Evolutionary conservation across 2,888 invertebrate genomes (phyloP).

Genomic region (Aphidius colemani): DNA sequence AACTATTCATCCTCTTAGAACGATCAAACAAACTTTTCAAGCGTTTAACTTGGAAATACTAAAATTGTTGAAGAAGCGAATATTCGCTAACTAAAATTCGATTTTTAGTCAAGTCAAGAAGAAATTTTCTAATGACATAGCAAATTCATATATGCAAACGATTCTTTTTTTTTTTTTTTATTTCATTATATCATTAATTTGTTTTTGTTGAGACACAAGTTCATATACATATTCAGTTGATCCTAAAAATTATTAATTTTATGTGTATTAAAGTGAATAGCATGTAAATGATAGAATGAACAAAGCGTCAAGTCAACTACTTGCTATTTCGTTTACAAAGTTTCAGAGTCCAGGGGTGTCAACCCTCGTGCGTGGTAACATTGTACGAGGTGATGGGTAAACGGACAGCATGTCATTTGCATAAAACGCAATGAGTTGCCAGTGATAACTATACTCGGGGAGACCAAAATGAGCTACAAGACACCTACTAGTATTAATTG

Average conservation of each 20-base stretch:
- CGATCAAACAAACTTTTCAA: constrained; percentile 44
- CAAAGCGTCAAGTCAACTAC: constrained; percentile 17
- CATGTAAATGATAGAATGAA: too few species aligned
- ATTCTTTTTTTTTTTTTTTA: not conserved
- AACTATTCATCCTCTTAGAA: constrained; percentile 48
- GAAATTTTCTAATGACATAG: constrained; percentile 6
- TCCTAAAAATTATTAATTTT: not conserved
- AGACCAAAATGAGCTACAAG: constrained; percentile 51
- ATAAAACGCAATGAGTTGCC: constrained; percentile 43
- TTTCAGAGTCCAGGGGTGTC: constrained; percentile 16
- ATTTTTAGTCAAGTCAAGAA: not conserved
- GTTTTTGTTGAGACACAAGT: too few species aligned
- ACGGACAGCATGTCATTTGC: constrained; percentile 49
- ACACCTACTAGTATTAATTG: constrained; percentile 54
- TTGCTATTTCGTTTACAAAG: constrained; percentile 23
- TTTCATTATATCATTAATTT: too few species aligned
- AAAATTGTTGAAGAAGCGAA: constrained; percentile 33
- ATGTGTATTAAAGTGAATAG: not conserved
- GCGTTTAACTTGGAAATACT: constrained; percentile 36
- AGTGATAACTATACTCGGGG: constrained; percentile 48
- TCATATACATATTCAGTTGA: too few species aligned
- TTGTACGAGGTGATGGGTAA: constrained; percentile 31
- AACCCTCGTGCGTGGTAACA: constrained; percentile 23
- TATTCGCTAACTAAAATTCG: not conserved
- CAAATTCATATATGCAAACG: not conserved